Evolutionary conservation across 2,888 invertebrate species (phyloP).

Genomic region (Pterostichus niger): DNA sequence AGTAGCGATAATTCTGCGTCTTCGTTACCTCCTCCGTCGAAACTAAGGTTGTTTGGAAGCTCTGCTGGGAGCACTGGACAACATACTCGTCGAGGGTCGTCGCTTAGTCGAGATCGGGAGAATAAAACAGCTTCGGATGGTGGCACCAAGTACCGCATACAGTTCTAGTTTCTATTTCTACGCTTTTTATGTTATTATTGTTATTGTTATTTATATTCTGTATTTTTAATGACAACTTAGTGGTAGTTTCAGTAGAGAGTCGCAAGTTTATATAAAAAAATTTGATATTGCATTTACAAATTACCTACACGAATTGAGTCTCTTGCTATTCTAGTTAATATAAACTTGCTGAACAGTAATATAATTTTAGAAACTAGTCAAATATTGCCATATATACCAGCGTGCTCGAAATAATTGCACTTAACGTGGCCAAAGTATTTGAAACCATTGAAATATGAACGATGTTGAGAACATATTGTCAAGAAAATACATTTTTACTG

Average conservation of each 20-base stretch:
- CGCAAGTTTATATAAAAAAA: conserved; percentile 45
- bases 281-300: conserved; percentile 47
- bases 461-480: conserved; percentile 30
- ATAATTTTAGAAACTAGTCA: conserved; percentile 38
- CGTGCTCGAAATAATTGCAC: conserved; percentile 14
- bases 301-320: no score
- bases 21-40: conserved; percentile 82
- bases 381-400: conserved; percentile 49
- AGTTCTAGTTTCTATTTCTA: conserved; percentile 79
- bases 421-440: conserved; percentile 11
- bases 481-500: background rate
- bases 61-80: conserved; percentile 73
- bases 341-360: conserved; percentile 53
- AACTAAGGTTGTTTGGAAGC: conserved; percentile 80
- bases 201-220: conserved; percentile 1
- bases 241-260: background rate
- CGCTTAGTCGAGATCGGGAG: conserved; percentile 79
- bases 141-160: conserved; percentile 86
- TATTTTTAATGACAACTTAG: background rate
- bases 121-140: conserved; percentile 76
- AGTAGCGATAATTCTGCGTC: conserved; percentile 79
- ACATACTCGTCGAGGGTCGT: conserved; percentile 79
- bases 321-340: background rate
- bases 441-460: background rate
- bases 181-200: conserved; percentile 60